Base-by-base conservation (phyloP, 2,888 invertebrate genomes). In the Calameuta filiformis region DNA sequence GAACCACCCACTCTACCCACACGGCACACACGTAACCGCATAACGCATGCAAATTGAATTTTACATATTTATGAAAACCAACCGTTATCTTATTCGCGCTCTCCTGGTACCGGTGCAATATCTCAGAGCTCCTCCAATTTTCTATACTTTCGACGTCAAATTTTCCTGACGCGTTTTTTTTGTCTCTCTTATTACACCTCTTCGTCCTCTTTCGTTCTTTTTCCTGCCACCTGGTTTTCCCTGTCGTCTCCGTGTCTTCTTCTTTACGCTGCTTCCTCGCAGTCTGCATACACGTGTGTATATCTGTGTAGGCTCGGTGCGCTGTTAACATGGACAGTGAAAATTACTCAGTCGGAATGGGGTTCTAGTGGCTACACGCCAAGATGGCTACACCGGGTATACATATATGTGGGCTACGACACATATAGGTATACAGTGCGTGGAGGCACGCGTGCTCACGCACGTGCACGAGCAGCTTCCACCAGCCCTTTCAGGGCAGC, bases 401-500 rank as follows among this genome's bases (percentile, higher is more conserved):
- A 15, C 40, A 2, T 15, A 6, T 15, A 40, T 40, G 15, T 15
- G 6, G 15, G 6, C 40, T 15, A 40, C 1, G 40, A 4, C 40
- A 15, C 15, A 6, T 15, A 6, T 40, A 40, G 40, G 15, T 40
- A 40, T 40, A 15, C 15, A 75, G 35, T 56, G 75, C 34, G 74
- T 34, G 68, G 40, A 68, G 77, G 12, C 30, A n/a, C 75, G 73
- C 79, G 74, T 79, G 73, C 76, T 79, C 75, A 78, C 79, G 79
- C 79, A 15, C 15, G 40, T 40, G 40, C 15, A 40, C 15, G 15
- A 6, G 40, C 15, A 40, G 40, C 40, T 40, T 77, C 76, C 77
- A 76, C 76, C 80, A 77, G 79, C 81, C 86, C 85, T 33, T 85
- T 83, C 82, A 83, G 86, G 87, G 85, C 86, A 88, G 87, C 88